Evolutionary conservation across 1,140 invertebrate species (phyloP).

Genomic region (Scaptomyza hsui): DNA sequence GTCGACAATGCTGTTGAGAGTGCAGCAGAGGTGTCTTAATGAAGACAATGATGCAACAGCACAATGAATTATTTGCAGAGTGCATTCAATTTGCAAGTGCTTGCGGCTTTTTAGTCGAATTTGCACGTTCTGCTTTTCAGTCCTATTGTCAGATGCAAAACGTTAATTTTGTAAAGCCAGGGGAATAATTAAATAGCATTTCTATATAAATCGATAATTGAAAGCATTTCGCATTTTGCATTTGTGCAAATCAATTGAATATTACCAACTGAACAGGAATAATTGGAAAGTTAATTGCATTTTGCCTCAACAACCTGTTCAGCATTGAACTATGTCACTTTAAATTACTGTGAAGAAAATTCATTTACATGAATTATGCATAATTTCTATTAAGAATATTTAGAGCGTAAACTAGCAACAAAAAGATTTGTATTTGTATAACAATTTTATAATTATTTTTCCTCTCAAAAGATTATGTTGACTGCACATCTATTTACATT

Average conservation of each 20-base stretch:
- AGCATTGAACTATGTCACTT: neutral
- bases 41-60: conserved; percentile 10
- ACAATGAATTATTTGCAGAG: conserved; percentile 9
- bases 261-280: conserved; percentile 2
- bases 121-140: neutral
- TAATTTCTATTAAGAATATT: neutral
- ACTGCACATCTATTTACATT: too few relatives aligned
- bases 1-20: neutral
- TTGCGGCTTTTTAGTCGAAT: conserved; percentile 7
- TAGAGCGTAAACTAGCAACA: too few relatives aligned
- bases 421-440: too few relatives aligned
- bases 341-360: neutral
- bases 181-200: conserved; percentile 3
- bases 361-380: neutral
- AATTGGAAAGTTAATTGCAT: neutral
- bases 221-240: neutral
- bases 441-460: too few relatives aligned
- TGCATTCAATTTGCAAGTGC: conserved; percentile 19
- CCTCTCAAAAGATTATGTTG: too few relatives aligned
- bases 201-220: conserved; percentile 1
- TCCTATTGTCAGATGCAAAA: neutral
- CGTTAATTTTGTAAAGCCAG: conserved; percentile 2
- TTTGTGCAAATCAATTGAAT: neutral
- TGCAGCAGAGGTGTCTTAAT: conserved; percentile 17
- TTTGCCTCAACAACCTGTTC: neutral